Evolutionary conservation across 2,797 vertebrate genomes (phyloP).

Genomic region (Chelon labrosus): DNA sequence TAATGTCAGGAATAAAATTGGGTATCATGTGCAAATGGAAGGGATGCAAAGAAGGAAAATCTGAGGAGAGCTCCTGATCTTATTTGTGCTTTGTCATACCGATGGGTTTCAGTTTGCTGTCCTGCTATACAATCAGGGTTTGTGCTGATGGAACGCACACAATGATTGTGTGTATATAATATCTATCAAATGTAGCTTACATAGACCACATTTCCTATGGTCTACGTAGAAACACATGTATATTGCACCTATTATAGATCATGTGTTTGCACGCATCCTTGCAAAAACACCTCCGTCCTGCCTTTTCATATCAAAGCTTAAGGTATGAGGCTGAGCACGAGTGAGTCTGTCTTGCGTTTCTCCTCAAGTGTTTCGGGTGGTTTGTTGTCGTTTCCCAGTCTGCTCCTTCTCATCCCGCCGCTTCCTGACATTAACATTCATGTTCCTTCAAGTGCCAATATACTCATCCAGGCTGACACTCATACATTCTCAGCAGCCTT

Average conservation of each 20-base stretch:
- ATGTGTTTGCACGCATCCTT: conserved; percentile 20
- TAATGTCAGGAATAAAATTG: conserved; percentile 66
- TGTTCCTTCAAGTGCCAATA: conserved; percentile 59
- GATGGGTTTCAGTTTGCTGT: conserved; percentile 67
- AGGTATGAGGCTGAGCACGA: conserved; percentile 56
- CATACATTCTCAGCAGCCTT: conserved; percentile 50
- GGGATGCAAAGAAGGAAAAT: conserved; percentile 35
- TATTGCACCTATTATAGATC: conserved; percentile 11
- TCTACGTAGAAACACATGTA: not conserved
- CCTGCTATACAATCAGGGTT: conserved; percentile 52
- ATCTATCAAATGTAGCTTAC: conserved; percentile 15
- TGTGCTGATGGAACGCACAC: conserved; percentile 34
- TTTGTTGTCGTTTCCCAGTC: conserved; percentile 61
- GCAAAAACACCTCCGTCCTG: conserved; percentile 9
- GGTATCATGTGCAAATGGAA: conserved; percentile 46
- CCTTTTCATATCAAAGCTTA: conserved; percentile 30
- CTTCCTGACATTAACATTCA: conserved; percentile 59
- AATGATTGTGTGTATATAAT: conserved; percentile 29
- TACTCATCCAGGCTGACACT: conserved; percentile 59
- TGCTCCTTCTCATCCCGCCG: conserved; percentile 23
- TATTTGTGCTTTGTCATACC: conserved; percentile 82
- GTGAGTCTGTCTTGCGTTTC: conserved; percentile 40
- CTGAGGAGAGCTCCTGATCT: conserved; percentile 57
- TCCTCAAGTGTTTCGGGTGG: conserved; percentile 38
- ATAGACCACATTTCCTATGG: conserved; percentile 18